Percentiles rank a stretch among this genome's conserved stretches.
These are phyloP conservation scores for Rotaria magnacalcarata DNA, from an alignment of 2,888 invertebrate genomes.

Conservation along the genomic window DNA sequence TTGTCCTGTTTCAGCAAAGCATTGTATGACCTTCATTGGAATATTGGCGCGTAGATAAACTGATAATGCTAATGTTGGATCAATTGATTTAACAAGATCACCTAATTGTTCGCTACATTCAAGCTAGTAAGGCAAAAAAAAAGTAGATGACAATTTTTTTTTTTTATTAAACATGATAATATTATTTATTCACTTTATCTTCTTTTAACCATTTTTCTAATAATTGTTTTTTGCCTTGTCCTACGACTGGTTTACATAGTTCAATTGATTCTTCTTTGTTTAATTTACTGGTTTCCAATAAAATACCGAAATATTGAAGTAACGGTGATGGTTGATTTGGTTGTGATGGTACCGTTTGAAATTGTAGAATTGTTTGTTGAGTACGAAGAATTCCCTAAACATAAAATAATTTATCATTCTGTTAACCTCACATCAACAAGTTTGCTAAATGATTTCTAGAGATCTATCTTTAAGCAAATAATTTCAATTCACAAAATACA, in stretches of 20 bases:
- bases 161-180: neutral
- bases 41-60: slow-evolving; percentile 96
- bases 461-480: too few species aligned
- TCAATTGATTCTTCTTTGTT: slow-evolving; percentile 98
- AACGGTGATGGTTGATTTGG: slow-evolving; percentile 91
- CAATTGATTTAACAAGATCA: slow-evolving; percentile 91
- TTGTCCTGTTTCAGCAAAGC: slow-evolving; percentile 98
- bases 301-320: slow-evolving; percentile 94
- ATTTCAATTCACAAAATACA: too few species aligned
- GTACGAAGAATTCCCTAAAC: slow-evolving; percentile 80
- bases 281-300: slow-evolving; percentile 90
- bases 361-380: slow-evolving; percentile 93
- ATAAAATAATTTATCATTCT: too few species aligned
- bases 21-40: slow-evolving; percentile 94
- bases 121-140: slow-evolving; percentile 61
- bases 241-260: slow-evolving; percentile 87
- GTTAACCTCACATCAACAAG: too few species aligned
- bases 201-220: slow-evolving; percentile 98
- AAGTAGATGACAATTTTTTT: too few species aligned
- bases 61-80: slow-evolving; percentile 88
- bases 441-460: too few species aligned
- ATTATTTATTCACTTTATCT: slow-evolving; percentile 62
- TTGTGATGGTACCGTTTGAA: slow-evolving; percentile 91
- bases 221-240: slow-evolving; percentile 88
- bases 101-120: slow-evolving; percentile 98